Conservation (phyloP, 2,888 invertebrate genomes). For the Netelia virgata region DNA sequence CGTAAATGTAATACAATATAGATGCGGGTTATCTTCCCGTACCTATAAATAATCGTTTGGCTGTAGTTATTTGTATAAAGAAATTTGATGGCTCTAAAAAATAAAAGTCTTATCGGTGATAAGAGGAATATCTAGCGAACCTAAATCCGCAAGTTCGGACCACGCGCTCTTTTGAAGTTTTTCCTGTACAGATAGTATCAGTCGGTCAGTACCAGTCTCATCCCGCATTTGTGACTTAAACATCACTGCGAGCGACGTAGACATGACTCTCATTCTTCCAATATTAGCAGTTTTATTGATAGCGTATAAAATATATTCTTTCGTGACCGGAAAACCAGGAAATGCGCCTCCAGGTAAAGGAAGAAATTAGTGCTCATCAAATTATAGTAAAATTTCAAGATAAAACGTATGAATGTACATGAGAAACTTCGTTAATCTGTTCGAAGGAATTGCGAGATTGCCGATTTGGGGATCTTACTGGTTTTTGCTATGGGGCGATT, state of each 20-base stretch:
- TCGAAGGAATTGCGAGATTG: conserved; percentile 87
- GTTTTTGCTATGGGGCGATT: conserved; percentile 86
- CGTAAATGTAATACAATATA: no score
- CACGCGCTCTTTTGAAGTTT: background rate
- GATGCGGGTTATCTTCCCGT: no score
- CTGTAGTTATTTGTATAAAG: background rate
- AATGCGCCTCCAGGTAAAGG: conserved; percentile 88
- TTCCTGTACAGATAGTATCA: background rate
- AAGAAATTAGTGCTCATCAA: conserved; percentile 8
- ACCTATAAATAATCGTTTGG: no score
- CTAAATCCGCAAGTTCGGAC: no score
- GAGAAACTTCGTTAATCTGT: conserved; percentile 29
- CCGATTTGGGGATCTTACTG: conserved; percentile 89
- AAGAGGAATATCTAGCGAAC: background rate
- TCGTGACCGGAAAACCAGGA: conserved; percentile 77
- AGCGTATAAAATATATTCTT: conserved; percentile 71
- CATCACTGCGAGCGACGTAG: background rate
- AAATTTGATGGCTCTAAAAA: background rate
- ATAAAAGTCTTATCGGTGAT: conserved; percentile 5
- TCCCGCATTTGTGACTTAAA: background rate
- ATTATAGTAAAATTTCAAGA: background rate
- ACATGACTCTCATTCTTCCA: conserved; percentile 62
- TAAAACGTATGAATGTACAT: background rate
- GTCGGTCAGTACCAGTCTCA: background rate
- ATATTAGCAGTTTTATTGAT: conserved; percentile 47